Evolutionary conservation across 2,113 vertebrate species (phyloP).

Genomic region (Saguinus midas): DNA sequence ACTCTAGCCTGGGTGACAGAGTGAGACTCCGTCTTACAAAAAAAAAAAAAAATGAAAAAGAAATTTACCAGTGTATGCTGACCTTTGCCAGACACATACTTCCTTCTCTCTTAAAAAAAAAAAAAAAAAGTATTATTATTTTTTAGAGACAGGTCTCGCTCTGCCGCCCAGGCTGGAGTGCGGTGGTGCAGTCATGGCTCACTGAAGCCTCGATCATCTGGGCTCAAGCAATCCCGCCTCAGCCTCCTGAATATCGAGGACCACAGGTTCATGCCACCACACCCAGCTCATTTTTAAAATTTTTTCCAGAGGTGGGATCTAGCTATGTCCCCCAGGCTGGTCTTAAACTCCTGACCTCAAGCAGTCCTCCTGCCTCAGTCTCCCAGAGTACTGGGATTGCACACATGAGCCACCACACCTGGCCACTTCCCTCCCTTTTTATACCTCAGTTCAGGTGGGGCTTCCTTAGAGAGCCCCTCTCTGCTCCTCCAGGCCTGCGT

Average conservation of each 20-base stretch:
- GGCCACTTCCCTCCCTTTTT: background rate
- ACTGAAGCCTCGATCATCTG: too few species aligned
- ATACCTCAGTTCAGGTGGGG: background rate
- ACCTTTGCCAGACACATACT: background rate
- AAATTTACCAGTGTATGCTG: accelerated
- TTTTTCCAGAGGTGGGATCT: background rate
- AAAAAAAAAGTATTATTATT: too few species aligned
- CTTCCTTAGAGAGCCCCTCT: background rate
- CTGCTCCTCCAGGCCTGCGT: background rate
- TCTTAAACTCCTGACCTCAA: background rate
- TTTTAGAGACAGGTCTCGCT: background rate
- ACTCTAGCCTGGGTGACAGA: too few species aligned
- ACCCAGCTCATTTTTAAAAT: too few species aligned
- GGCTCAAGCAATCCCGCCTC: too few species aligned
- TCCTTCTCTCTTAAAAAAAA: background rate
- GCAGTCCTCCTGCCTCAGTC: background rate
- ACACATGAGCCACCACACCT: background rate
- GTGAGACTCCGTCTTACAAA: too few species aligned
- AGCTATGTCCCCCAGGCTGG: background rate
- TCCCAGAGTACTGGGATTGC: background rate
- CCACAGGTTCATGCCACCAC: too few species aligned
- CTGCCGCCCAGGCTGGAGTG: background rate
- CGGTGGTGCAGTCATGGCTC: too few species aligned
- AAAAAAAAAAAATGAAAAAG: too few species aligned
- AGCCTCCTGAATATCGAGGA: too few species aligned